Conservation (phyloP, 2,888 invertebrate species). For the Lathronympha strigana region DNA sequence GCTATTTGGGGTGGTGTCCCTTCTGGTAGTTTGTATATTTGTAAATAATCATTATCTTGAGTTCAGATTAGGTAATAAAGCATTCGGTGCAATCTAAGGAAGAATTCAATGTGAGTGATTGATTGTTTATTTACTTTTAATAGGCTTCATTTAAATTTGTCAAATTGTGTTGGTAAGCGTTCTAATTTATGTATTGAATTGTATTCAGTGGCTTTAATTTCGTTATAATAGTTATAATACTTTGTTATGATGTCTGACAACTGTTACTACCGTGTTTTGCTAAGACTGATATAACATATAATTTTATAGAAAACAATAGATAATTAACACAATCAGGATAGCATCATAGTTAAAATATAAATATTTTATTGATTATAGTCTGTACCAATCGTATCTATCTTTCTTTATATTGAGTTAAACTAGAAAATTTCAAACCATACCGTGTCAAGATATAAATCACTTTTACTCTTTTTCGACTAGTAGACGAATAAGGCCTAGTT, state of each 20-base stretch:
- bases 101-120: background rate
- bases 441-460: too few species aligned
- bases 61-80: background rate
- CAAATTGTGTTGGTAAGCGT: background rate
- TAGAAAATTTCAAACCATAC: too few species aligned
- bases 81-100: background rate
- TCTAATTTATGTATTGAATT: slow-evolving; percentile 6
- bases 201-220: slow-evolving; percentile 28
- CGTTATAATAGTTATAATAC: background rate
- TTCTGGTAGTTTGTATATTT: slow-evolving; percentile 84
- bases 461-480: too few species aligned
- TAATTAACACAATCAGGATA: too few species aligned
- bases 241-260: background rate
- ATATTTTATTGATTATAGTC: too few species aligned
- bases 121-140: background rate
- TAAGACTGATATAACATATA: slow-evolving; percentile 29
- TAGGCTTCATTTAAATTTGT: background rate
- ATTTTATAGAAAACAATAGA: slow-evolving; percentile 1
- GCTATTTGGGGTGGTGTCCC: slow-evolving; percentile 99
- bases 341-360: too few species aligned
- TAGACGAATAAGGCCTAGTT: too few species aligned
- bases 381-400: too few species aligned
- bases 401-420: too few species aligned
- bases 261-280: slow-evolving; percentile 11
- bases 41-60: background rate